These are phyloP conservation scores for Spodoptera frugiperda DNA, from an alignment of 1,140 invertebrate species.

Conservation along the genomic window DNA sequence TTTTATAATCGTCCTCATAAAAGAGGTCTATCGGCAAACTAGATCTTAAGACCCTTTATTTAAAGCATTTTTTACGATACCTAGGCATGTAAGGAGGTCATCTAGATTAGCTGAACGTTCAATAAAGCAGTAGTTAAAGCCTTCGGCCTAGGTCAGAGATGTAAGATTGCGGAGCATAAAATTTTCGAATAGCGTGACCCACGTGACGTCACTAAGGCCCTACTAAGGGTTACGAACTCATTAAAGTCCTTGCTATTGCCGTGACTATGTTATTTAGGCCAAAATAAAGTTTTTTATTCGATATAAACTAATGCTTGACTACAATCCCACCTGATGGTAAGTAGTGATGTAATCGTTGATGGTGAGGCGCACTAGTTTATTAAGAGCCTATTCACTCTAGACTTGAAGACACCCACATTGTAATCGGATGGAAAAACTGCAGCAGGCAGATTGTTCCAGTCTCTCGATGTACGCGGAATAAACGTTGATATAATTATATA, in stretches of 20 bases:
- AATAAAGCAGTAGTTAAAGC: slow-evolving; percentile 32
- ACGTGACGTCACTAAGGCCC: slow-evolving; percentile 3
- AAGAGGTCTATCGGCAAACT: slow-evolving; percentile 4
- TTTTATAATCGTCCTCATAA: not conserved
- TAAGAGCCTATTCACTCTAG: too few species aligned
- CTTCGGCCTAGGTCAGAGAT: slow-evolving; percentile 47
- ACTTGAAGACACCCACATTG: too few species aligned
- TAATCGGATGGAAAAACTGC: too few species aligned
- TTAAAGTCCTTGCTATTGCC: not conserved
- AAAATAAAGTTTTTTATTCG: too few species aligned
- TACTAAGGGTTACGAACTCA: slow-evolving; percentile 38
- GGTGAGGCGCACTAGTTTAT: too few species aligned
- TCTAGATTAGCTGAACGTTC: slow-evolving; percentile 40
- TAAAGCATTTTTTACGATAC: slow-evolving; percentile 7
- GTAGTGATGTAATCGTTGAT: too few species aligned
- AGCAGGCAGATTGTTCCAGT: too few species aligned
- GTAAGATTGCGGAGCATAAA: slow-evolving; percentile 35
- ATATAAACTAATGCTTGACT: too few species aligned
- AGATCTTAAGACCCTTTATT: not conserved
- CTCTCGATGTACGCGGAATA: too few species aligned
- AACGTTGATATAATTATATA: too few species aligned
- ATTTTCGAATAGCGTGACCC: slow-evolving; percentile 41
- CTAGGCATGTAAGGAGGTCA: slow-evolving; percentile 39
- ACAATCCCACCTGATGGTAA: too few species aligned
- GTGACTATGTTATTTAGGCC: too few species aligned